Percentiles rank a stretch among this genome's conserved stretches.
Conservation (phyloP, 2,888 invertebrate genomes). For the Anthrax anthrax region DNA sequence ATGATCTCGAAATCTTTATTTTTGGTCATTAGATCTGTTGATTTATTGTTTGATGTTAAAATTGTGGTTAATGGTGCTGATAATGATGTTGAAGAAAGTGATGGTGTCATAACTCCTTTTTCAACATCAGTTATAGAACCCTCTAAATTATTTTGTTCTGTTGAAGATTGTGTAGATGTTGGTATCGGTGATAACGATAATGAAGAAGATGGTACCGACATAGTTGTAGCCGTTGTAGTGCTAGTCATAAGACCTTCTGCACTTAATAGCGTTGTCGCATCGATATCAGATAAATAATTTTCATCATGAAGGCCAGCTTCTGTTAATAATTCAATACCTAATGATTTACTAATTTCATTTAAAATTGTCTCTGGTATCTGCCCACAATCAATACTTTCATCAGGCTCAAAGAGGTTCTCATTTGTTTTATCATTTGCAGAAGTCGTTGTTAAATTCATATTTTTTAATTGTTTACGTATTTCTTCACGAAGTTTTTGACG, state of each 20-base stretch:
- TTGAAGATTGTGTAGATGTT: background rate
- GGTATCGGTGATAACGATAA: no score
- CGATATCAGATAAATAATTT: background rate
- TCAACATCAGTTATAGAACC: background rate
- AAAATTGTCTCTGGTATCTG: conserved; percentile 25
- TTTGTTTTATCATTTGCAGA: background rate
- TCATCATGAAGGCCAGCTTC: background rate
- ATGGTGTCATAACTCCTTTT: background rate
- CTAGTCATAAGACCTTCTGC: background rate
- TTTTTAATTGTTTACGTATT: conserved; percentile 26
- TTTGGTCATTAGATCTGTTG: conserved; percentile 3
- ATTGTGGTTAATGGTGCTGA: no score
- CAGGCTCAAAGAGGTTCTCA: conserved; percentile 19
- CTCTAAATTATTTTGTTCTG: no score
- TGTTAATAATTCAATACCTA: conserved; percentile 23
- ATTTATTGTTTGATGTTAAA: background rate
- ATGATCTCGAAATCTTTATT: conserved; percentile 3
- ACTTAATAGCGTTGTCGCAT: background rate
- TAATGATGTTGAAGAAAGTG: no score
- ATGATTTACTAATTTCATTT: conserved; percentile 26
- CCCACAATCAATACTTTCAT: conserved; percentile 27
- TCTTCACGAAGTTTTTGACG: conserved; percentile 25
- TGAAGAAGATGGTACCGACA: no score
- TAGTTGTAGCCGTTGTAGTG: background rate
- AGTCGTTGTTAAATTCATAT: conserved; percentile 12